Conservation (phyloP, 2,797 vertebrate species). For the Parauchenoglanis punctatus region DNA sequence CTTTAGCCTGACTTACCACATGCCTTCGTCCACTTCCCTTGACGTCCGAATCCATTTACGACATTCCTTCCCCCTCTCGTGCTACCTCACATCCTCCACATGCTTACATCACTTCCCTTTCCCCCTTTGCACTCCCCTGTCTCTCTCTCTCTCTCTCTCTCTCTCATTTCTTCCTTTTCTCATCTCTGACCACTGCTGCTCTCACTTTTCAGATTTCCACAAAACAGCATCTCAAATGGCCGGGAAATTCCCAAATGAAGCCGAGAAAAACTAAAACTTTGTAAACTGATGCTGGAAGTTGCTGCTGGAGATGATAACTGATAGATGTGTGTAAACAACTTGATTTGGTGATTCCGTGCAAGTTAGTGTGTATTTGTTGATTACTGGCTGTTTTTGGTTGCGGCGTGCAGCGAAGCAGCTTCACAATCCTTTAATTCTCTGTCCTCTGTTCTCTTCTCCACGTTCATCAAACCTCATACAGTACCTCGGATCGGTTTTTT, state of each 20-base stretch:
- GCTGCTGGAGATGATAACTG: conserved; percentile 20
- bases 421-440: conserved; percentile 5
- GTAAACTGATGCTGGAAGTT: conserved; percentile 23
- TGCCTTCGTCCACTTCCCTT: conserved; percentile 36
- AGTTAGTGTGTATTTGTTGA: background rate
- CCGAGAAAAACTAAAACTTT: conserved; percentile 29
- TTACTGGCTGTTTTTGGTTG: conserved; percentile 18
- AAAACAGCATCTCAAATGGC: conserved; percentile 10
- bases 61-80: conserved; percentile 47
- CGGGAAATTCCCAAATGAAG: conserved; percentile 1
- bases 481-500: background rate
- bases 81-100: conserved; percentile 50
- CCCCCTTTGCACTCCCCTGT: conserved; percentile 37
- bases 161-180: conserved; percentile 22
- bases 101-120: conserved; percentile 48
- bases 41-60: conserved; percentile 51
- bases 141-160: conserved; percentile 36
- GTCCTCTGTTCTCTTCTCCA: background rate
- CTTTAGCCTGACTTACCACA: conserved; percentile 30
- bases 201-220: background rate
- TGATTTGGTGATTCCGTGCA: conserved; percentile 45
- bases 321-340: conserved; percentile 79
- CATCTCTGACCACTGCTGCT: conserved; percentile 27
- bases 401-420: conserved; percentile 7
- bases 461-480: conserved; percentile 1